Evolutionary conservation across 2,888 invertebrate genomes (phyloP).

Genomic region (Lasioglossum morio): DNA sequence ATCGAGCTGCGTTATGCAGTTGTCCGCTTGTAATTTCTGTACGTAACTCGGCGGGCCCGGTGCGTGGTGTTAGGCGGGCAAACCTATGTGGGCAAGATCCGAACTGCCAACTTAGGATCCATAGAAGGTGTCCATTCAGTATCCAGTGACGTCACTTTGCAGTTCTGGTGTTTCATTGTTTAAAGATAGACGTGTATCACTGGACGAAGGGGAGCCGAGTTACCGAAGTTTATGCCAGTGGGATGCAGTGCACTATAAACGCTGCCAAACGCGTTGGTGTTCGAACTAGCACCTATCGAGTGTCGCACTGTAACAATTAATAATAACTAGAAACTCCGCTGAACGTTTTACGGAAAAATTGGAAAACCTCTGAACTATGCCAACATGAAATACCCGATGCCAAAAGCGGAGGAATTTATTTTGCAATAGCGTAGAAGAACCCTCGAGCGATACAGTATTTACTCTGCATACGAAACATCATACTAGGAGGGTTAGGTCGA

Average conservation of each 20-base stretch:
- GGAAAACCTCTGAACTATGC: background rate
- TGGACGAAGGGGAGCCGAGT: constrained; percentile 65
- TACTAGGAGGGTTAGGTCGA: too few species aligned
- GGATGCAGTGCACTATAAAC: constrained; percentile 74
- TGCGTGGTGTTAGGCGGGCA: constrained; percentile 21
- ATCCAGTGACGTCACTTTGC: constrained; percentile 75
- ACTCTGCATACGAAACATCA: too few species aligned
- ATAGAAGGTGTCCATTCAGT: constrained; percentile 75
- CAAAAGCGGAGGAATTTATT: background rate
- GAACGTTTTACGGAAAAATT: background rate
- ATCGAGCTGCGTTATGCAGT: constrained; percentile 29
- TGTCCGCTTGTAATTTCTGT: constrained; percentile 38
- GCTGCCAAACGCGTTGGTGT: constrained; percentile 42
- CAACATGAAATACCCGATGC: background rate
- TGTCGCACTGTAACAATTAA: constrained; percentile 17
- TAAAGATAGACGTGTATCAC: constrained; percentile 55
- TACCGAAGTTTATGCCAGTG: constrained; percentile 70
- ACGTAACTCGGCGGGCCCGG: constrained; percentile 16
- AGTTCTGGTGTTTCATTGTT: constrained; percentile 71
- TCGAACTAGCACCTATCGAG: constrained; percentile 38
- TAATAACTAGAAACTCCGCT: constrained; percentile 29
- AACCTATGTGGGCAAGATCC: constrained; percentile 62
- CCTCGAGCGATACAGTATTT: too few species aligned
- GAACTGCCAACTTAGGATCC: constrained; percentile 68
- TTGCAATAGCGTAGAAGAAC: background rate